phyloP scores from a whole-genome alignment of 2,888 invertebrate species.

The Drosophila tripunctata region DNA sequence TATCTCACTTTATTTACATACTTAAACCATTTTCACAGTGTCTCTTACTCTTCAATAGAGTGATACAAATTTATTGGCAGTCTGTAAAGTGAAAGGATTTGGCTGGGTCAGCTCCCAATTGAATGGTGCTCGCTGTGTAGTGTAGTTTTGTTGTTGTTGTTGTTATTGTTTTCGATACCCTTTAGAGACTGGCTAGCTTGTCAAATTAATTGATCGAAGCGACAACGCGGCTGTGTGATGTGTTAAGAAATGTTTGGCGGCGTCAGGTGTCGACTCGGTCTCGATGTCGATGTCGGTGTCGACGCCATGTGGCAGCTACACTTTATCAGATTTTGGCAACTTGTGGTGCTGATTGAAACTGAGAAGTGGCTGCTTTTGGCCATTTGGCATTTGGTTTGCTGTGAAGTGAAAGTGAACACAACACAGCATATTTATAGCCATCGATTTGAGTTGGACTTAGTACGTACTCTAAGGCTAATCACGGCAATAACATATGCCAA shows the following conservation, averaged over 20 bases:
- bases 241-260: slow-evolving; percentile 42
- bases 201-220: slow-evolving; percentile 72
- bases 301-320: slow-evolving; percentile 24
- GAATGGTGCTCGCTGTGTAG: slow-evolving; percentile 39
- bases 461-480: slow-evolving; percentile 54
- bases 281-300: too few species aligned
- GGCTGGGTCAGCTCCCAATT: slow-evolving; percentile 25
- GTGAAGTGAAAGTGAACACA: slow-evolving; percentile 65
- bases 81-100: slow-evolving; percentile 71
- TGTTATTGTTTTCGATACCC: slow-evolving; percentile 10
- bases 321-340: slow-evolving; percentile 54
- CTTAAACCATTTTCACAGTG: too few species aligned
- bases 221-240: slow-evolving; percentile 48
- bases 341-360: slow-evolving; percentile 60
- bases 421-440: slow-evolving; percentile 52
- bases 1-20: too few species aligned
- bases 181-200: slow-evolving; percentile 60
- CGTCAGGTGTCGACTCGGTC: slow-evolving; percentile 65
- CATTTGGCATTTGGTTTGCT: slow-evolving; percentile 42
- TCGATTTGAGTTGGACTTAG: slow-evolving; percentile 25
- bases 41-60: too few species aligned
- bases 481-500: slow-evolving; percentile 57
- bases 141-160: not conserved
- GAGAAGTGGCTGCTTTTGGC: slow-evolving; percentile 51
- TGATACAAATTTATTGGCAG: slow-evolving; percentile 61